Percentiles rank a stretch among this genome's conserved stretches.
Conservation (phyloP, 2,113 vertebrate genomes). For the Chaetorhynchus papuensis region DNA sequence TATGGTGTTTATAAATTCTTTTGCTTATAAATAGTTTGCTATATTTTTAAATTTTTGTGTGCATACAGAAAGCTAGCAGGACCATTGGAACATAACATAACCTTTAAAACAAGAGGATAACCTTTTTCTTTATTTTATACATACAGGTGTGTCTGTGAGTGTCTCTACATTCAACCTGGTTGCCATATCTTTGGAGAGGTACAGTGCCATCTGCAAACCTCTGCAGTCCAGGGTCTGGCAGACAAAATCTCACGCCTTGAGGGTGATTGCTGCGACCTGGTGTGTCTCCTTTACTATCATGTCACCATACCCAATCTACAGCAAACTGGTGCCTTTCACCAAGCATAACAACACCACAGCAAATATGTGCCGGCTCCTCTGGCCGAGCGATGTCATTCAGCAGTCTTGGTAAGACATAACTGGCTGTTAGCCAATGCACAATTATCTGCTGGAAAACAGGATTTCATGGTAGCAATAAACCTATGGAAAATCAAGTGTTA, state of each 20-base stretch:
- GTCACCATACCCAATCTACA: conserved; percentile 94
- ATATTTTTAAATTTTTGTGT: neutral
- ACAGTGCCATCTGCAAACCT: conserved; percentile 95
- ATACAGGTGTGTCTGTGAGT: conserved; percentile 88
- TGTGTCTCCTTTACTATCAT: conserved; percentile 87
- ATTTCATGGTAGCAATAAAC: neutral
- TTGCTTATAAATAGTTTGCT: neutral
- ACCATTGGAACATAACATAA: neutral
- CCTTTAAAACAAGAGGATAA: neutral
- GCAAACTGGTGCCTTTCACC: conserved; percentile 87
- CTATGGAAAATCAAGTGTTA: neutral
- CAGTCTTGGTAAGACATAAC: conserved; percentile 86
- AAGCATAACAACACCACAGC: conserved; percentile 88
- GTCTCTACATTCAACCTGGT: conserved; percentile 96
- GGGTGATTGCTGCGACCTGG: conserved; percentile 93
- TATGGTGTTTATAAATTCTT: neutral
- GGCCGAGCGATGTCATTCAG: conserved; percentile 85
- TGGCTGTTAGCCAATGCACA: neutral
- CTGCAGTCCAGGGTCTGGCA: conserved; percentile 93
- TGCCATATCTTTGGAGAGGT: conserved; percentile 95
- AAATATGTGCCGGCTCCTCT: conserved; percentile 90
- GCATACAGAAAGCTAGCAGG: neutral
- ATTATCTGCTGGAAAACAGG: neutral
- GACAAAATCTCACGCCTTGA: conserved; percentile 93
- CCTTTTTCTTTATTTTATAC: neutral